Evolutionary conservation across 2,113 vertebrate genomes (phyloP), one percentile per base, ranked within the genome.

Genomic region (Cyprinus carpio): DNA sequence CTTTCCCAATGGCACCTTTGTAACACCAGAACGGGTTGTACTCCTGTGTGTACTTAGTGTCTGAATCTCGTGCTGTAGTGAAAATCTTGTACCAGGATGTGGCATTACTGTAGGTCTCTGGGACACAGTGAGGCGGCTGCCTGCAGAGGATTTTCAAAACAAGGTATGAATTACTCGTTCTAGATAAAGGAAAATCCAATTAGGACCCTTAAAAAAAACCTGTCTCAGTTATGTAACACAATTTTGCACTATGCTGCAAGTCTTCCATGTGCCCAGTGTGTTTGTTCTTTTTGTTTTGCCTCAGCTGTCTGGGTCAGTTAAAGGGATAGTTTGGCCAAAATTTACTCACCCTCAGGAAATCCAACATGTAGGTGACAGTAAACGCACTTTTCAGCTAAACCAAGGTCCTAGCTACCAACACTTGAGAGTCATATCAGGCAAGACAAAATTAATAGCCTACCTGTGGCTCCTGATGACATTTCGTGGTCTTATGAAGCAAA

Each of bases 21-120:
- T 99, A 99, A 96, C 98, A 99, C 97, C 98, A 99, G 94, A 99
- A 97, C 0, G 98, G 98, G 91, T 99, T 99, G 91, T 99, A 99
- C 86, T 99, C 98, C 90, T 99, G 98, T 7, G 96, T 95, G 64
- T 99, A 99, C 90, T 98, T 99, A 27, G 97, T 98, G 67, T 97
- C 96, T 0, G 98, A 96, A 89, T 99, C 98, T 1, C 98, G 95
- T 27, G 96, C 97, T 0, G 97, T 98, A 71, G 97, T 99, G 91
- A 99, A 98, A 91, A 99, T 95, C 93, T 99, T 99, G 94, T 99
- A 99, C 97, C 96, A 99, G 40, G 96, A 95, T 0, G 98, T 98
- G 78, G 98, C 97, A 0, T 99, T 99, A 92, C 96, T 97, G 92
- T 97, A 99, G 0, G 97, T 98, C 88, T 99, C 98, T 0, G 98